Evolutionary conservation across 2,797 vertebrate species (phyloP), one percentile per base, ranked within the genome.

Genomic region (Triplophysa bombifrons): DNA sequence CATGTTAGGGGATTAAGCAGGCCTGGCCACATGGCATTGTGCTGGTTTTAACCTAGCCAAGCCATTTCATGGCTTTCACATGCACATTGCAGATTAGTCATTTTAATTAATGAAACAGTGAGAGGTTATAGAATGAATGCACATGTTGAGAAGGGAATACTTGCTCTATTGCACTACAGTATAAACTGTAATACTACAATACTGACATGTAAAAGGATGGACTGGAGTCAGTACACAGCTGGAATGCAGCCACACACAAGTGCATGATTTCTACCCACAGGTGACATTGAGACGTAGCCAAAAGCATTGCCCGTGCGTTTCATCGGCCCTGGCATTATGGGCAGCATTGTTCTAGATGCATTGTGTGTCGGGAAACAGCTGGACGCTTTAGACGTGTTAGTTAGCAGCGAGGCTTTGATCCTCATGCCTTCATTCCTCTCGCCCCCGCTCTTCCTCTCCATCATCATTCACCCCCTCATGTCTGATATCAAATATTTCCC

Each of bases 291-390:
- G 25, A 19, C 78, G 4, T 63, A 87, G 88, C 88, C 89, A 91
- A 60, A 55, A 70, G 69, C 65, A 41, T 69, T 88, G 83, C 86
- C 88, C 82, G 80, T 83, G 84, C 88, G 86, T 86, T 80, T 73
- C 73, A n/a, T 77, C 74, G 69, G 69, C 84, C 77, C 61, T 84
- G 81, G 78, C 72, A 78, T 75, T 51, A 13, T 44, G 65, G 55
- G 41, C 72, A 79, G 88, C 81, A 93, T 94, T 94, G 92, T 94
- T 93, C 85, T 84, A 30, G 20, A 60, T 64, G 72, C 87, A 91
- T 90, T 84, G 85, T 88, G 84, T 91, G 88, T 87, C 79, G 34
- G 63, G 89, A 88, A 88, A 89, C 89, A 87, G 71, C 79, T 87
- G 88, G 86, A 87, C 89, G 87, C 87, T 89, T 84, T 85, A 87